Conservation (phyloP, 2,113 vertebrate genomes). For the Melanostigma gelatinosum region DNA sequence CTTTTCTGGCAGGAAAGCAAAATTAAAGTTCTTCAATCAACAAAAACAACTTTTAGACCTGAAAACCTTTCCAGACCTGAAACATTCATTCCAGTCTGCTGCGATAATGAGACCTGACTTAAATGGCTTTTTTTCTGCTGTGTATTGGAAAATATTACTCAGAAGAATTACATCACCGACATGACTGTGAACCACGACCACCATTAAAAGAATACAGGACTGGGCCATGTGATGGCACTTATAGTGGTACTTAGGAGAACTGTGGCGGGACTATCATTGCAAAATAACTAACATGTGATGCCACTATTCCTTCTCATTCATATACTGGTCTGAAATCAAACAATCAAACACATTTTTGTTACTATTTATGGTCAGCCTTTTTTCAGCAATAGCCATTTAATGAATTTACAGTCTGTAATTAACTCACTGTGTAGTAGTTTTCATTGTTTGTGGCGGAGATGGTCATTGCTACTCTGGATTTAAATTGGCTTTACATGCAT, state of each 20-base stretch:
- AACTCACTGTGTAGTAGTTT: not conserved
- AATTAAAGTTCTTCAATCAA: conserved; percentile 31
- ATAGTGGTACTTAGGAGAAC: not conserved
- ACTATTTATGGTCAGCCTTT: not conserved
- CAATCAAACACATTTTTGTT: not conserved
- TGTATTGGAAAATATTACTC: conserved; percentile 72
- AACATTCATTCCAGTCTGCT: conserved; percentile 47
- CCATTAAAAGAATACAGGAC: conserved; percentile 10
- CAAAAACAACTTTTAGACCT: conserved; percentile 30
- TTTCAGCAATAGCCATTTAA: not conserved
- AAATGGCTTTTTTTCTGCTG: conserved; percentile 23
- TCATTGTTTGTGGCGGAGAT: not conserved
- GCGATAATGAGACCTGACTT: conserved; percentile 43
- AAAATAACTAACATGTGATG: conserved; percentile 15
- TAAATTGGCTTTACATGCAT: not conserved
- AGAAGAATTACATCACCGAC: conserved; percentile 64
- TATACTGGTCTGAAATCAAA: not conserved
- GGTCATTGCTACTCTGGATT: not conserved
- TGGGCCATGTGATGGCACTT: conserved; percentile 26
- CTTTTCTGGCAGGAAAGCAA: conserved; percentile 12
- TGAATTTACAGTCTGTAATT: conserved; percentile 6
- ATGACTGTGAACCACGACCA: conserved; percentile 55
- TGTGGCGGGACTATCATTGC: conserved; percentile 8
- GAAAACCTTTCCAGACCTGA: conserved; percentile 44
- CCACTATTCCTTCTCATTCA: not conserved